Conservation (phyloP, 2,797 vertebrate genomes). For the Sebastes reedi region DNA sequence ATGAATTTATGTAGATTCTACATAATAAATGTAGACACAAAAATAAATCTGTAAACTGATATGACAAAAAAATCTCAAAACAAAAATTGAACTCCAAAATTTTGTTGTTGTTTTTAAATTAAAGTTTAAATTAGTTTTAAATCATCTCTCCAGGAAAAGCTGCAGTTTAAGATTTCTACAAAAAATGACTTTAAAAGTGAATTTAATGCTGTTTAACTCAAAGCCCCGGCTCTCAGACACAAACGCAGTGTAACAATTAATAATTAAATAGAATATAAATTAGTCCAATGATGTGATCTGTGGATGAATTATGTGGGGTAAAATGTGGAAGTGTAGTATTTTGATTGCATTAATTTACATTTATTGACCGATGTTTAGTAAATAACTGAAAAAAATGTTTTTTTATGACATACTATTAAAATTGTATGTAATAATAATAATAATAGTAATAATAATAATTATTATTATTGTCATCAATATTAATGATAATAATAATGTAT, state of each 20-base stretch:
- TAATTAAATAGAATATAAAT: not conserved
- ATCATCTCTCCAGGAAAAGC: not conserved
- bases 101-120: not conserved
- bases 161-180: not conserved
- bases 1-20: not conserved
- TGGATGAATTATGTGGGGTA: too few species aligned
- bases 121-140: too few species aligned
- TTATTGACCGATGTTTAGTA: too few species aligned
- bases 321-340: too few species aligned
- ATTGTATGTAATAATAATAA: too few species aligned
- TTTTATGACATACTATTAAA: too few species aligned
- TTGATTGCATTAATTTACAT: too few species aligned
- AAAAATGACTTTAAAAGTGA: not conserved
- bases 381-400: too few species aligned
- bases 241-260: not conserved
- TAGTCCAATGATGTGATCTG: not conserved
- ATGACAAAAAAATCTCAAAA: not conserved
- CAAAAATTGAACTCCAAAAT: not conserved
- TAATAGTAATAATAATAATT: too few species aligned
- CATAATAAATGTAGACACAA: not conserved
- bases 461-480: too few species aligned
- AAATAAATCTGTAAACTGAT: not conserved
- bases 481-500: too few species aligned
- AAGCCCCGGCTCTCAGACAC: not conserved
- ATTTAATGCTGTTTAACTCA: not conserved